Evolutionary conservation across 2,888 invertebrate genomes (phyloP), one percentile per base, ranked within the genome.

Genomic region (Phyllotreta striolata): DNA sequence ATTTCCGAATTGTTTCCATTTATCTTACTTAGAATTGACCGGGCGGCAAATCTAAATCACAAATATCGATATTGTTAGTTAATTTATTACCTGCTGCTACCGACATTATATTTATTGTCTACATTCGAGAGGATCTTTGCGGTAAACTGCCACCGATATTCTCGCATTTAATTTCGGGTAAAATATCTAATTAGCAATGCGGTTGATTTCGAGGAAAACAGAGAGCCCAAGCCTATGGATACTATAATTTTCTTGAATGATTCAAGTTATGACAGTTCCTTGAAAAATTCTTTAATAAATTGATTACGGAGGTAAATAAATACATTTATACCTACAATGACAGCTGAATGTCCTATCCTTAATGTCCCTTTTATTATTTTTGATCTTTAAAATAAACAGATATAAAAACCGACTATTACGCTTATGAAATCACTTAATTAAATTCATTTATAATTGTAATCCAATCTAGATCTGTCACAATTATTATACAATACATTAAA

Each of bases 161-260:
- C 54, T 60, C 54, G 41, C 13, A 59, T 59, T 41, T 49, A 51
- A 59, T 59, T 47, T 49, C 40, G 14, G 49, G 44, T 41, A 24
- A 58, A 55, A 55, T 65, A 62, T 65, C 40, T 59, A 65, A 62
- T 62, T 65, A 65, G 59, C 62, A 51, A 52, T 60, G 55, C 39
- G 60, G 52, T 60, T 41, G 35, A 38, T 13, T 60, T 60, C 60
- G 8, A 3, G 24, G 52, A 60, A 60, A 52, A 39, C 14, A 40
- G 14, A 38, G 44, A 38, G 39, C 55, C 8, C 9, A 37, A 44
- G 46, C 8, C 35, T 24, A 4, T 24, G 24, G 49, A 47, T 47
- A 47, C 8, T 34, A 47, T 12, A 44, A 47, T 47, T 47, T 47
- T 47, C 34, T 3, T 14, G 24, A 47, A 47, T 14, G 47, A 6